phyloP scores from a whole-genome alignment of 2,113 vertebrate species.

The Limnothrissa miodon region DNA sequence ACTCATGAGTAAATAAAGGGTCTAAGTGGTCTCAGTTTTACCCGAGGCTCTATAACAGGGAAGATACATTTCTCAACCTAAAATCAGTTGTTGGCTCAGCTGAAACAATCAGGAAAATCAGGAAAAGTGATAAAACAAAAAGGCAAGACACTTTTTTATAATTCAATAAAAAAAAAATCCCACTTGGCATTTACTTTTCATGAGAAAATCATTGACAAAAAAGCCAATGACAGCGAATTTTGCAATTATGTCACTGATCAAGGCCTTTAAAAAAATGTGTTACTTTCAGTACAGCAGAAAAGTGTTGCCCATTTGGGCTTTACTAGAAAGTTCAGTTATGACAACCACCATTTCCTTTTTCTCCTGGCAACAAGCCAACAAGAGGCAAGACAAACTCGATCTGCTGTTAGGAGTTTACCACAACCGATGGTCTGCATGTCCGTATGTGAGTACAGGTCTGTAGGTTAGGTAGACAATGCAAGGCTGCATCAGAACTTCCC shows the following conservation, averaged over 20 bases:
- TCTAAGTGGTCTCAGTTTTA: too few species aligned
- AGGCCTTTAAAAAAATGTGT: background rate
- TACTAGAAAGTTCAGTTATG: background rate
- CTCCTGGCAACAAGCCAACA: background rate
- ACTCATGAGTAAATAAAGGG: too few species aligned
- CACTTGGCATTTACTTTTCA: background rate
- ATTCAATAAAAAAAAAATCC: background rate
- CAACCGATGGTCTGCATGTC: background rate
- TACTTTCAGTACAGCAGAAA: background rate
- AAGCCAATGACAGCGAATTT: too few species aligned
- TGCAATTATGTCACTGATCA: background rate
- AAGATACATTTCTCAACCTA: too few species aligned
- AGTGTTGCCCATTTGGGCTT: background rate
- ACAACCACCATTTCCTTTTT: background rate
- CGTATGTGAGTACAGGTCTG: background rate
- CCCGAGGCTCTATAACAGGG: too few species aligned
- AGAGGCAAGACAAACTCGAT: background rate
- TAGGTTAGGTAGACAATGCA: background rate
- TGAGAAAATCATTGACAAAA: background rate
- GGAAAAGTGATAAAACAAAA: background rate
- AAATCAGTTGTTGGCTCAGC: background rate
- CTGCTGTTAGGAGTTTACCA: background rate
- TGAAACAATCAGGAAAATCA: background rate
- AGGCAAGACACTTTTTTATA: too few species aligned
- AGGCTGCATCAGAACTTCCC: background rate